phyloP scores from a whole-genome alignment of 2,888 invertebrate species.

The Pandemis corylana region DNA sequence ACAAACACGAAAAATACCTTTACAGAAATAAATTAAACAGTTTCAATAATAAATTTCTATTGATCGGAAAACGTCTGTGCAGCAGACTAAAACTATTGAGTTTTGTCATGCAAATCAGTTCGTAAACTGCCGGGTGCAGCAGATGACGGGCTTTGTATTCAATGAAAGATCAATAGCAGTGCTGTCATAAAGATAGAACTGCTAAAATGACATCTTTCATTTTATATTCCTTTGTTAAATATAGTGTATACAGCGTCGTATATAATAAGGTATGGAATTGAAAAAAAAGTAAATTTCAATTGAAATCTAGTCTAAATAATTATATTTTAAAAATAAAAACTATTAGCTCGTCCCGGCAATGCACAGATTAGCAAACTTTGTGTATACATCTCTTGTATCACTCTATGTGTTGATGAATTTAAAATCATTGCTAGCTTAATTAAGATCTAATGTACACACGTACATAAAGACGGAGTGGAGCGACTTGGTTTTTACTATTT shows the following conservation, averaged over 20 bases:
- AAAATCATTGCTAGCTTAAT: too few relatives aligned
- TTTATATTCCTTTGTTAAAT: background rate
- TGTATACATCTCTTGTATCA: too few relatives aligned
- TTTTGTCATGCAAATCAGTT: constrained; percentile 34
- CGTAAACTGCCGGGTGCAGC: constrained; percentile 16
- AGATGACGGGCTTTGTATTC: constrained; percentile 13
- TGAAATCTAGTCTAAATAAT: too few relatives aligned
- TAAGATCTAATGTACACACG: too few relatives aligned
- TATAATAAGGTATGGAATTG: too few relatives aligned
- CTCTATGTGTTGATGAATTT: too few relatives aligned
- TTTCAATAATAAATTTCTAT: background rate
- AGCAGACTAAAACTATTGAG: background rate
- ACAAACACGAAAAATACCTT: background rate
- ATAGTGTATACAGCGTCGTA: background rate
- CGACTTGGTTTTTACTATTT: too few relatives aligned
- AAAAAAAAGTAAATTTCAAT: too few relatives aligned
- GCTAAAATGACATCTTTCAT: background rate
- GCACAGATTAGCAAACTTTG: too few relatives aligned
- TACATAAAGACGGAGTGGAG: too few relatives aligned
- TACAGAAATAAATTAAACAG: background rate
- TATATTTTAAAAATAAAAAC: too few relatives aligned
- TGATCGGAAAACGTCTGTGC: constrained; percentile 8
- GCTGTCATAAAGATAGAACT: background rate
- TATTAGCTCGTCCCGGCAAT: too few relatives aligned
- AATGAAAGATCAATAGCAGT: constrained; percentile 7